A percentile compares a stretch with the other conserved stretches of the same genome.
These are phyloP conservation scores for Battus philenor DNA, from an alignment of 1,140 invertebrate species.

Conservation along the genomic window DNA sequence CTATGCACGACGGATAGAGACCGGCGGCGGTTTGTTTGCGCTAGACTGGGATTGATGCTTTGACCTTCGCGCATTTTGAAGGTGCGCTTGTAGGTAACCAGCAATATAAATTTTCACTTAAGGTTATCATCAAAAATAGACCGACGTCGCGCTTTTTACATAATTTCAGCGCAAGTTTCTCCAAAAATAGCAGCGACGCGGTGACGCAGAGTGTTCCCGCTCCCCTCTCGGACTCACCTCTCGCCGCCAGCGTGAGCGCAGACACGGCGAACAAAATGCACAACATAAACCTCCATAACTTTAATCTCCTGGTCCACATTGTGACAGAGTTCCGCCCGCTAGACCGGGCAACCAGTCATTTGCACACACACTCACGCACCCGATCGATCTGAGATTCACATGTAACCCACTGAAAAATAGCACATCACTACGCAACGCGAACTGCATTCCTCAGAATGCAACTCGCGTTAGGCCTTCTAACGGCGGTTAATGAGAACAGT, in stretches of 20 bases:
- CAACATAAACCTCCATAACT: conserved; percentile 72
- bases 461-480: conserved; percentile 41
- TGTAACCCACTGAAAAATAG: conserved; percentile 50
- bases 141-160: conserved; percentile 69
- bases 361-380: conserved; percentile 70
- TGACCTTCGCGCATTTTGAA: conserved; percentile 14
- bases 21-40: conserved; percentile 24
- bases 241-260: conserved; percentile 54
- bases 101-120: conserved; percentile 47
- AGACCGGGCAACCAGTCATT: conserved; percentile 64
- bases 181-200: conserved; percentile 61
- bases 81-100: conserved; percentile 34
- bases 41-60: conserved; percentile 22
- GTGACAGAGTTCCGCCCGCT: conserved; percentile 53
- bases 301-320: conserved; percentile 72
- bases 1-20: conserved; percentile 37
- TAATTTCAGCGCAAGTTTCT: conserved; percentile 72
- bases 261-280: conserved; percentile 64
- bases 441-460: conserved; percentile 49
- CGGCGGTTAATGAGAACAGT: conserved; percentile 26
- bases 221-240: conserved; percentile 51
- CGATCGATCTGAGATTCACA: conserved; percentile 52
- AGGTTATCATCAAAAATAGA: conserved; percentile 70
- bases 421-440: conserved; percentile 38
- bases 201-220: conserved; percentile 50